A percentile compares a stretch with the other conserved stretches of the same genome.
phyloP scores from a whole-genome alignment of 2,888 invertebrate species.

The Apotomis betuletana region DNA sequence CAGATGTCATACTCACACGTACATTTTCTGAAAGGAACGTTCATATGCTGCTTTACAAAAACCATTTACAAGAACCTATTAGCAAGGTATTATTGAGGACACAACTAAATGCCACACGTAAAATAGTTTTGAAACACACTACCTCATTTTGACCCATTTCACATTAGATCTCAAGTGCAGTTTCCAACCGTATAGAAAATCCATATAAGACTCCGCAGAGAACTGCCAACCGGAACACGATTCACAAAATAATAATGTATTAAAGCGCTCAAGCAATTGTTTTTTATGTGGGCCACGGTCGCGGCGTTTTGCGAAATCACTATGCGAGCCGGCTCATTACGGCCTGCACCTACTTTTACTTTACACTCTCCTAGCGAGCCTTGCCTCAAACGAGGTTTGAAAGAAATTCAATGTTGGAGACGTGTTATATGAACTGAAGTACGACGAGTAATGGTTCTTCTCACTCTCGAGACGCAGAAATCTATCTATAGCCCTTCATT shows the following conservation, averaged over 20 bases:
- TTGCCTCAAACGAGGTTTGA: constrained; percentile 25
- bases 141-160: background rate
- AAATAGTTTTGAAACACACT: background rate
- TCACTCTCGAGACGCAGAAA: too few species aligned
- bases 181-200: background rate
- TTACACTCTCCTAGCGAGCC: constrained; percentile 43
- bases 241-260: constrained; percentile 52
- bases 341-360: constrained; percentile 53
- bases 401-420: constrained; percentile 7
- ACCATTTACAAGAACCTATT: too few species aligned
- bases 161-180: background rate
- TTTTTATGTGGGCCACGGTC: constrained; percentile 58
- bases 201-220: constrained; percentile 1
- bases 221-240: constrained; percentile 17
- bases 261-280: constrained; percentile 51
- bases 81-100: too few species aligned
- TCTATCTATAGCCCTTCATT: too few species aligned
- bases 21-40: too few species aligned
- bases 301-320: constrained; percentile 54
- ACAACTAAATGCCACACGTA: too few species aligned
- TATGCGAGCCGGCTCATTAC: constrained; percentile 53
- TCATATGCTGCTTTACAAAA: too few species aligned
- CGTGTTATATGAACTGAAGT: too few species aligned
- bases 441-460: too few species aligned
- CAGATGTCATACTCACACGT: too few species aligned